phyloP scores from a whole-genome alignment of 2,797 vertebrate species.

The Thripadectes ignobilis region DNA sequence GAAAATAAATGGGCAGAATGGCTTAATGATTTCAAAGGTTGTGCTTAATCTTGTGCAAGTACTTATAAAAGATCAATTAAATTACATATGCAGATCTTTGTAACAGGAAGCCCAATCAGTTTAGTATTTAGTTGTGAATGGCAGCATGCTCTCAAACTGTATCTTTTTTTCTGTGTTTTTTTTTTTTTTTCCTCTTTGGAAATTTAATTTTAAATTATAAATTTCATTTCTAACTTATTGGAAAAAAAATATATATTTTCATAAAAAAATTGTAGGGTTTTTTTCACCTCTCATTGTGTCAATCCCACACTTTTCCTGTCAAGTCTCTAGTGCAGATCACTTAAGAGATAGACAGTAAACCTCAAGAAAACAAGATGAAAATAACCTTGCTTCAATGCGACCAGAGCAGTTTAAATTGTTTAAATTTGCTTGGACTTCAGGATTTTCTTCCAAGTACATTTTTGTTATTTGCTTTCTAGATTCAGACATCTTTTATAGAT shows the following conservation, averaged over 20 bases:
- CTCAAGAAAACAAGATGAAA: not conserved
- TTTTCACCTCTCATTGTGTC: not conserved
- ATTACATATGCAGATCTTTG: not conserved
- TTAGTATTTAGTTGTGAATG: not conserved
- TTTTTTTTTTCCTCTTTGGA: not conserved
- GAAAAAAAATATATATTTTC: not conserved
- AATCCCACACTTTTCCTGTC: not conserved
- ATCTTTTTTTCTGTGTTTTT: fast-evolving
- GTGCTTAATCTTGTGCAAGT: not conserved
- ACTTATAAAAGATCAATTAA: not conserved
- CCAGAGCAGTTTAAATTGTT: not conserved
- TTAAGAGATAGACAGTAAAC: not conserved
- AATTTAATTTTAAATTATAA: not conserved
- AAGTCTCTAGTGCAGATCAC: not conserved
- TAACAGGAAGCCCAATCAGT: not conserved
- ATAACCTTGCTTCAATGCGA: not conserved
- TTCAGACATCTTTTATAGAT: not conserved
- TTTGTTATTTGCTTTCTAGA: not conserved
- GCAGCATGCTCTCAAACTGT: not conserved
- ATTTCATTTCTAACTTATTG: not conserved
- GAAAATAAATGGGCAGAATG: not conserved
- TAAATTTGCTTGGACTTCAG: not conserved
- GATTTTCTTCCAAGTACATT: not conserved
- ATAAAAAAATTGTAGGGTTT: fast-evolving
- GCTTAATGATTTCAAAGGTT: not conserved